A percentile compares a stretch with the other conserved stretches of the same genome.
These are phyloP conservation scores for Uloborus plumipes DNA, from an alignment of 2,888 invertebrate genomes.

Conservation along the genomic window DNA sequence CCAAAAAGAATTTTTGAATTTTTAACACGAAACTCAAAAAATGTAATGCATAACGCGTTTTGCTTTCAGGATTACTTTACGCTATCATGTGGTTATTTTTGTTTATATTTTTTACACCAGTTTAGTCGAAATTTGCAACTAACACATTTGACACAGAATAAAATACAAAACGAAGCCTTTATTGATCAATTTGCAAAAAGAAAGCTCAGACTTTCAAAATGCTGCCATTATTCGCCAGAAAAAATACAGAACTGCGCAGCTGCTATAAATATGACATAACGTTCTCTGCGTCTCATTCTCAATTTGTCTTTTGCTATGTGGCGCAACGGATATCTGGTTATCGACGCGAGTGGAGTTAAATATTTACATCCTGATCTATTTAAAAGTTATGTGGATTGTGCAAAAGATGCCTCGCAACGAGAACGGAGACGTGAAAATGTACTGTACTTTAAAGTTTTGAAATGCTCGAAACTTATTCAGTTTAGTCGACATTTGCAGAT, in stretches of 20 bases:
- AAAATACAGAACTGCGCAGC: slow-evolving; percentile 1
- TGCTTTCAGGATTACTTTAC: slow-evolving; percentile 11
- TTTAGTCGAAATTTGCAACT: background rate
- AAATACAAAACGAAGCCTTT: background rate
- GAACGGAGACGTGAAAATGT: too few relatives aligned
- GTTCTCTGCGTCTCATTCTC: too few relatives aligned
- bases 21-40: background rate
- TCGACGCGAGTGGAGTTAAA: too few relatives aligned
- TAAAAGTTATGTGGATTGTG: too few relatives aligned
- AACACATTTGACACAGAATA: background rate
- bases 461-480: too few relatives aligned
- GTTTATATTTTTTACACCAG: slow-evolving; percentile 1
- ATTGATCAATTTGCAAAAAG: background rate
- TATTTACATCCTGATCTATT: too few relatives aligned
- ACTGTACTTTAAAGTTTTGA: too few relatives aligned
- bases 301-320: too few relatives aligned
- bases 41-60: background rate
- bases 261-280: background rate
- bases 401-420: too few relatives aligned
- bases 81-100: slow-evolving; percentile 30
- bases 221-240: background rate
- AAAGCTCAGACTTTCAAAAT: background rate
- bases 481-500: too few relatives aligned
- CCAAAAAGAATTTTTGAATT: slow-evolving; percentile 18
- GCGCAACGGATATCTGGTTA: too few relatives aligned